phyloP scores from a whole-genome alignment of 2,888 invertebrate genomes.

The Psylliodes chrysocephalus region DNA sequence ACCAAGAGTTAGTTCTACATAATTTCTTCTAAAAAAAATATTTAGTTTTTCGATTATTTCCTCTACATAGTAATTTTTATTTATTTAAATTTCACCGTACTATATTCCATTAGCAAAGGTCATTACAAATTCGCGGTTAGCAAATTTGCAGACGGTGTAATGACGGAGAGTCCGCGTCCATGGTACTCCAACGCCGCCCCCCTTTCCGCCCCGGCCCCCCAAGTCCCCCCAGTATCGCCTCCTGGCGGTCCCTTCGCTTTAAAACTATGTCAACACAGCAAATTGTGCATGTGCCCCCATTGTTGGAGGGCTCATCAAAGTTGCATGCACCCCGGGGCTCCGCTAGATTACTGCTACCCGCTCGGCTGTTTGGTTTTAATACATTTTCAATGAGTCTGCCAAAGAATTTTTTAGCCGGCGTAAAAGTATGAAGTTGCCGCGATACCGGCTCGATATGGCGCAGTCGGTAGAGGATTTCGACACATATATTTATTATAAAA shows the following conservation, averaged over 20 bases:
- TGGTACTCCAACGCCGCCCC: neutral
- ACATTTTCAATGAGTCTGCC: constrained; percentile 64
- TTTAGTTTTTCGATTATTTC: too few species aligned
- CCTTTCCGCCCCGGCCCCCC: neutral
- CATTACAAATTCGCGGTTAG: constrained; percentile 54
- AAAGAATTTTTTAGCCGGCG: constrained; percentile 55
- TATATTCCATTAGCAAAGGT: constrained; percentile 24
- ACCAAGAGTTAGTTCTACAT: too few species aligned
- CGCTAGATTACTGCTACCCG: constrained; percentile 47
- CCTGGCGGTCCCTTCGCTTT: constrained; percentile 50
- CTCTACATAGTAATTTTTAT: too few species aligned
- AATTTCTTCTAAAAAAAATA: too few species aligned
- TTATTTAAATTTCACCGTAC: neutral
- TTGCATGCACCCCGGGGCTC: constrained; percentile 60
- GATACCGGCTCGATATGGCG: constrained; percentile 32
- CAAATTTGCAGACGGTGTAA: constrained; percentile 52
- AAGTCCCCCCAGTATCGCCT: constrained; percentile 52
- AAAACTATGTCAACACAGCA: constrained; percentile 65
- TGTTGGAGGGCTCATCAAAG: constrained; percentile 63
- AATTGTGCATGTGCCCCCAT: constrained; percentile 65
- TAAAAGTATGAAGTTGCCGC: constrained; percentile 47
- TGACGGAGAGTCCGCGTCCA: neutral
- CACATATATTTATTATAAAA: too few species aligned
- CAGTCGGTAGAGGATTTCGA: neutral
- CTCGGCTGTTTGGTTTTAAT: constrained; percentile 62